Percentiles rank a stretch among this genome's conserved stretches.
Evolutionary conservation across 2,888 invertebrate genomes (phyloP).

Genomic region (Diogma glabrata): DNA sequence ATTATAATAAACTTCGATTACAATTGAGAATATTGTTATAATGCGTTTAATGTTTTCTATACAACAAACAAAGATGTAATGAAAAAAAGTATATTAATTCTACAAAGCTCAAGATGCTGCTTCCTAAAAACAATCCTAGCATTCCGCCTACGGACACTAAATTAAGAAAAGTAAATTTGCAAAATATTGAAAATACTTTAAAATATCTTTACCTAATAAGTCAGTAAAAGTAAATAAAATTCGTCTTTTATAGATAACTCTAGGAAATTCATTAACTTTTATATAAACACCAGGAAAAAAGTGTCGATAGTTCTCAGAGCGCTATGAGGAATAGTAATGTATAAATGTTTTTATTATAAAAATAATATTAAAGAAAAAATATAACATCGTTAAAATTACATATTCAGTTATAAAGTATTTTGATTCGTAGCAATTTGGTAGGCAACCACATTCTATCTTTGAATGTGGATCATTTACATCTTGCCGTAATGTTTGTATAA

Average conservation of each 20-base stretch:
- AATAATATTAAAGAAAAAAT: too few species aligned
- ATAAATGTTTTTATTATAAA: too few species aligned
- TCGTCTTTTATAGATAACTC: conserved; percentile 47
- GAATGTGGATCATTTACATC: conserved; percentile 25
- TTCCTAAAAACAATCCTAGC: background rate
- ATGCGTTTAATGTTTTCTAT: background rate
- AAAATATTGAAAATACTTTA: background rate
- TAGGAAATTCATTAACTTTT: conserved; percentile 49
- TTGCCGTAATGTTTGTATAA: background rate
- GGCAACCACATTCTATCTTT: conserved; percentile 43
- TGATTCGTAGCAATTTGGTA: conserved; percentile 48
- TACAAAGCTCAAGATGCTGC: conserved; percentile 6
- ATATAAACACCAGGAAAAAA: background rate
- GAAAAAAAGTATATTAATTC: conserved; percentile 1
- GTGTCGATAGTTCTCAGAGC: too few species aligned
- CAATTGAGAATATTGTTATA: background rate
- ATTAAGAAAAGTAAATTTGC: background rate
- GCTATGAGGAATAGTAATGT: too few species aligned
- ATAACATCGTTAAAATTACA: too few species aligned
- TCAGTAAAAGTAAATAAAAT: conserved; percentile 56
- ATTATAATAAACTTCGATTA: background rate
- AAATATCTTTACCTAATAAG: conserved; percentile 43
- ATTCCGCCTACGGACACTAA: conserved; percentile 3
- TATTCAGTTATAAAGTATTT: conserved; percentile 44
- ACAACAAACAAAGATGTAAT: conserved; percentile 2